Evolutionary conservation across 2,888 invertebrate genomes (phyloP).

Genomic region (Alloscopus bannaensis): DNA sequence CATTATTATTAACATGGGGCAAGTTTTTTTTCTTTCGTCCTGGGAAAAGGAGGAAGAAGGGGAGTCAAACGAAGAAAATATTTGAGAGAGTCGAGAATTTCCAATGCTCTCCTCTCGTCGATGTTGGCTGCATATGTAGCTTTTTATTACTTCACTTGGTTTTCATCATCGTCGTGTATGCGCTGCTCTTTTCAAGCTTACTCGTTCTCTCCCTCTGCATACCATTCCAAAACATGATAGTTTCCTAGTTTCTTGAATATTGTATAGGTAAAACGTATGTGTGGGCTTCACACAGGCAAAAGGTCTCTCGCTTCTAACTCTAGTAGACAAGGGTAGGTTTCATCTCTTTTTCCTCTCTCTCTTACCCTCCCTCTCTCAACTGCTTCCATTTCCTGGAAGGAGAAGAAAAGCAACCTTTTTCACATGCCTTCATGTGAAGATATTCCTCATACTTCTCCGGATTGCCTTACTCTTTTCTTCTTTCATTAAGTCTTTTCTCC

Average conservation of each 20-base stretch:
- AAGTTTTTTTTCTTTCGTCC: conserved; percentile 26
- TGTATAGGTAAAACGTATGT: neutral
- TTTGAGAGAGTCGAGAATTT: conserved; percentile 16
- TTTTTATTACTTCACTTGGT: conserved; percentile 18
- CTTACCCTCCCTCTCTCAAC: too few relatives aligned
- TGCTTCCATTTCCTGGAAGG: conserved; percentile 31
- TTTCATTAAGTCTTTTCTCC: too few relatives aligned
- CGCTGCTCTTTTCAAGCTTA: too few relatives aligned
- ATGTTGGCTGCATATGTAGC: neutral
- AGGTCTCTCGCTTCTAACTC: conserved; percentile 3
- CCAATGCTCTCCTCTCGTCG: neutral
- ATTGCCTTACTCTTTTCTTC: neutral
- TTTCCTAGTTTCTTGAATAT: neutral
- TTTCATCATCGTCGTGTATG: neutral
- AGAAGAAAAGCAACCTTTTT: conserved; percentile 31
- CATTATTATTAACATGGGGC: conserved; percentile 27
- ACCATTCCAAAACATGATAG: neutral
- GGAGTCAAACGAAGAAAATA: conserved; percentile 30
- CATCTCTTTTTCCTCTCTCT: conserved; percentile 1
- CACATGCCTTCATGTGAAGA: neutral
- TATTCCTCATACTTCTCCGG: neutral
- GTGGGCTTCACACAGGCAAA: too few relatives aligned
- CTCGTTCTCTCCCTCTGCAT: neutral
- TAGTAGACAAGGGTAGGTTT: neutral
- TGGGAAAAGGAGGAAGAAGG: conserved; percentile 30